Conservation (phyloP, 2,113 vertebrate species). For the Sigmodon hispidus region DNA sequence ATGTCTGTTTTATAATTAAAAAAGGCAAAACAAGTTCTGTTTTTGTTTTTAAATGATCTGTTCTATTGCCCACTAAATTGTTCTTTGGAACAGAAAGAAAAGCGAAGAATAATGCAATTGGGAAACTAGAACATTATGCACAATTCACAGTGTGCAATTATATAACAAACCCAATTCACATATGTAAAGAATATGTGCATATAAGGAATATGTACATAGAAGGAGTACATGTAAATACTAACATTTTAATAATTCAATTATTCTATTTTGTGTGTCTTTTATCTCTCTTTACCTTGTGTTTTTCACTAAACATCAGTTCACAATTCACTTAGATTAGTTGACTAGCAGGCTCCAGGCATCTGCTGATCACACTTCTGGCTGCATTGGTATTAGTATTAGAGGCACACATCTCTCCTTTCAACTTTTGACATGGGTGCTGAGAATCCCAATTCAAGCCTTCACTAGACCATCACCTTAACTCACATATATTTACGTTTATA, state of each 20-base stretch:
- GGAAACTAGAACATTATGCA: background rate
- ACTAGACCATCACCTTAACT: background rate
- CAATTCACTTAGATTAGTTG: background rate
- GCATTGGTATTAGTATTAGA: background rate
- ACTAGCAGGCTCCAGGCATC: background rate
- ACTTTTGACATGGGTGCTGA: background rate
- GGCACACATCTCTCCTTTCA: accelerated
- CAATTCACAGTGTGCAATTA: background rate
- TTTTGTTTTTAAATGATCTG: conserved; percentile 10
- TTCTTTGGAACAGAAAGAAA: conserved; percentile 28
- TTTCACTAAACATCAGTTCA: background rate
- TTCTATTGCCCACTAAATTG: background rate
- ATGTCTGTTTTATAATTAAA: conserved; percentile 49
- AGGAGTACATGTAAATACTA: background rate
- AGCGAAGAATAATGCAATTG: background rate
- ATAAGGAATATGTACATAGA: background rate
- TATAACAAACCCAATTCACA: background rate
- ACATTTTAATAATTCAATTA: background rate
- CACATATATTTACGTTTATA: background rate
- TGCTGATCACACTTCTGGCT: too few relatives aligned
- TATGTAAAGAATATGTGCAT: background rate
- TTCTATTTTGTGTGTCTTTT: background rate
- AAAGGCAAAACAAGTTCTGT: background rate
- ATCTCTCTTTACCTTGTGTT: background rate
- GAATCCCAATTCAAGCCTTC: background rate